Percentiles rank a stretch among this genome's conserved stretches.
These are phyloP conservation scores for Drosophila atripex DNA, from an alignment of 2,888 invertebrate species.

Conservation along the genomic window DNA sequence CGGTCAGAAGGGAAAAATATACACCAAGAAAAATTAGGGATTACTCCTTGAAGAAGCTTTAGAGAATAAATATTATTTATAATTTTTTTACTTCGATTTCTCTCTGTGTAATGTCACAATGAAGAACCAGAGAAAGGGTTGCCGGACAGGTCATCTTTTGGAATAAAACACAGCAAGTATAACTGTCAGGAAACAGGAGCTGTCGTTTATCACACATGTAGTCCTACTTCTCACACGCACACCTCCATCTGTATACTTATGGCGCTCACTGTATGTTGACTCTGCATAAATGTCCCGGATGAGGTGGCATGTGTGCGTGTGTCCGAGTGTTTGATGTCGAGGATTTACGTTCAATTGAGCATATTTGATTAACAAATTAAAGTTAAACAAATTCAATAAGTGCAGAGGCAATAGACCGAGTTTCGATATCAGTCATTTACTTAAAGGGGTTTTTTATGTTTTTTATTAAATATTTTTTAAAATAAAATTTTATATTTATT, in stretches of 20 bases:
- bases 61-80: not conserved
- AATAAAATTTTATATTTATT: not conserved
- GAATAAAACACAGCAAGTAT: slow-evolving; percentile 48
- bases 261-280: slow-evolving; percentile 30
- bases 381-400: slow-evolving; percentile 6
- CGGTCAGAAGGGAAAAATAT: not conserved
- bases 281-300: slow-evolving; percentile 43
- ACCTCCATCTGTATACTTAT: slow-evolving; percentile 20
- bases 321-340: slow-evolving; percentile 6
- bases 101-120: slow-evolving; percentile 2
- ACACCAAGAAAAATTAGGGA: not conserved
- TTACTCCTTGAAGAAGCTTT: too few relatives aligned
- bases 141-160: slow-evolving; percentile 36
- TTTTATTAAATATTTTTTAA: not conserved
- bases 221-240: too few relatives aligned
- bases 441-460: too few relatives aligned
- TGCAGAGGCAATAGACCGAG: not conserved
- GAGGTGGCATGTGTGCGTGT: slow-evolving; percentile 13
- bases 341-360: slow-evolving; percentile 33
- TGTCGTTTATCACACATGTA: slow-evolving; percentile 53
- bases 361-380: slow-evolving; percentile 37
- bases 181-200: slow-evolving; percentile 48
- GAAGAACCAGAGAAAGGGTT: slow-evolving; percentile 4
- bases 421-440: not conserved
- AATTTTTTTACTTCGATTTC: not conserved